phyloP scores from a whole-genome alignment of 1,140 invertebrate species.

The Mercenaria mercenaria region DNA sequence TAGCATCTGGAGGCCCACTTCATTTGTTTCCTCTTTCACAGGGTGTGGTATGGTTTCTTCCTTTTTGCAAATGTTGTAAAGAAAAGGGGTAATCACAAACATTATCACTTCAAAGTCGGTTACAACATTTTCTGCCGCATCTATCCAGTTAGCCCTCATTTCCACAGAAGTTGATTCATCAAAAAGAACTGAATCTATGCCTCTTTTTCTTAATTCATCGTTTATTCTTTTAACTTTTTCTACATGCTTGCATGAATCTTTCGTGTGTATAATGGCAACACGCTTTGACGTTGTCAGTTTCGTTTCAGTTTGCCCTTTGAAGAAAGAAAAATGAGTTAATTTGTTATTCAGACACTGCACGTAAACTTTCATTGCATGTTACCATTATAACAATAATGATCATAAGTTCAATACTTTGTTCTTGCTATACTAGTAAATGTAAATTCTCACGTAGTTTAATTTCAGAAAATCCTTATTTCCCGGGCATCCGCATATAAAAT shows the following conservation, averaged over 20 bases:
- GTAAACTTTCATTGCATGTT: too few relatives aligned
- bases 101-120: background rate
- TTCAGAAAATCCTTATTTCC: too few relatives aligned
- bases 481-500: too few relatives aligned
- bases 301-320: background rate
- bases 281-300: background rate
- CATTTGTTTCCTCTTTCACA: background rate
- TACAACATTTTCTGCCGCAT: constrained; percentile 1
- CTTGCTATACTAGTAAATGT: too few relatives aligned
- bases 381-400: too few relatives aligned
- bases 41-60: too few relatives aligned
- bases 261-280: background rate
- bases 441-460: too few relatives aligned
- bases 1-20: too few relatives aligned
- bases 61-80: background rate
- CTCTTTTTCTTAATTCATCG: background rate
- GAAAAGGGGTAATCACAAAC: background rate
- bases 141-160: constrained; percentile 11
- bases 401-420: too few relatives aligned
- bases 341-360: too few relatives aligned
- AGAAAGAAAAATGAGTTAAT: background rate
- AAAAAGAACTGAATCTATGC: background rate
- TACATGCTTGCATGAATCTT: background rate
- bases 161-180: background rate
- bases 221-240: background rate